Evolutionary conservation across 2,888 invertebrate species (phyloP), one percentile per base, ranked within the genome.

Genomic region (Sicus ferrugineus): DNA sequence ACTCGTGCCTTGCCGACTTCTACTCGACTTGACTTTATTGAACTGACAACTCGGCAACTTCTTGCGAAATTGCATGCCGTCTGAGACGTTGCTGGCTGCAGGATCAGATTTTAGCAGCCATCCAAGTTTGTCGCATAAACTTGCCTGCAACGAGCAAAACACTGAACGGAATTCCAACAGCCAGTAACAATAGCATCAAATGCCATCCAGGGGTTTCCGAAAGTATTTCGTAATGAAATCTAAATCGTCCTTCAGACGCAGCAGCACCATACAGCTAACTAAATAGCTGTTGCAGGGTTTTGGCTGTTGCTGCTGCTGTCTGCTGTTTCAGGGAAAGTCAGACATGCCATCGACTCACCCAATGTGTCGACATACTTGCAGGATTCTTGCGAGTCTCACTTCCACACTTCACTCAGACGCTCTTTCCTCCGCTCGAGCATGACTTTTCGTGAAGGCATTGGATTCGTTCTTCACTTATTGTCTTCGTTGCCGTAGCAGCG

Each of bases 151-250:
- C 58, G 46, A 58, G 30, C 31, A 9, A 21, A 42, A 42, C 23
- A 21, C 14, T 46, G 46, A 58, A 58, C 42, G 56, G 56, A 34
- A 54, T 66, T 38, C 56, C 42, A 66, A 56, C 21, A 31, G n/a
- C 54, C 16, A 66, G 28, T 31, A 56, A 66, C 66, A 56, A 66
- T 56, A 30, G 67, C 58, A 46, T 67, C 67, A 67, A 67, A 67
- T 67, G 58, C 58, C 46, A 46, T 46, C 58, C 48, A 42, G 67
- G 67, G 67, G 30, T 30, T 67, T 67, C 67, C 46, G 58, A 58
- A 46, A 66, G 58, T 48, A 67, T 58, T 67, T 67, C 34, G 58
- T 67, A 67, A 58, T 67, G 67, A 67, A 67, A 67, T 58, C 58
- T 46, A 67, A 58, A 67, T 67, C 67, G 67, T 67, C 30, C 56